phyloP scores from a whole-genome alignment of 1,140 invertebrate species.

The Brachystomella parvula region DNA sequence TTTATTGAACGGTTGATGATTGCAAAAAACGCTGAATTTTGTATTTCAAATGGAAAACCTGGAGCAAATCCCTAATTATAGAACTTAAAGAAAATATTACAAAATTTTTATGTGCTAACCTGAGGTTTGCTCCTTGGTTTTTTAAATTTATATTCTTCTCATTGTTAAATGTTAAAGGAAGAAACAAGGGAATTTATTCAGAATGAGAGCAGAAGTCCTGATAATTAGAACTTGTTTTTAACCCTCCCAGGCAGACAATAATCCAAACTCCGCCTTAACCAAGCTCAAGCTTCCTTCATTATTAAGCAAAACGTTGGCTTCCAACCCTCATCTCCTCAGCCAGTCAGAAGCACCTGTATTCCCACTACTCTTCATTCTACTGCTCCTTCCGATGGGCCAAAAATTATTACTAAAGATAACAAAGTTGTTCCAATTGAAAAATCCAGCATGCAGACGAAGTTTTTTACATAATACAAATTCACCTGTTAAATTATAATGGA shows the following conservation, averaged over 20 bases:
- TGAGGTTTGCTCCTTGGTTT: neutral
- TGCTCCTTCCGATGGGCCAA: too few species aligned
- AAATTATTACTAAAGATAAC: neutral
- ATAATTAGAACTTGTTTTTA: neutral
- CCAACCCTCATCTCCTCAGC: too few species aligned
- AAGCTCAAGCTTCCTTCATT: neutral
- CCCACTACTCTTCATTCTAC: too few species aligned
- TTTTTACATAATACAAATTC: neutral
- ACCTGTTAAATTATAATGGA: neutral
- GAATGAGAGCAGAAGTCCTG: neutral
- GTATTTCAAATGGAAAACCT: too few species aligned
- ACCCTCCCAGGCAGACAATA: neutral
- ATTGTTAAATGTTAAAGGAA: neutral
- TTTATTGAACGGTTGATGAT: neutral
- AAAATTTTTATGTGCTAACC: neutral
- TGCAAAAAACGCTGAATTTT: neutral
- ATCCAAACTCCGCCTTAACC: neutral
- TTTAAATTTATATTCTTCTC: neutral
- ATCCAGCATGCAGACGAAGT: neutral
- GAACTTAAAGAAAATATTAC: neutral
- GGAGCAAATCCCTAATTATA: neutral
- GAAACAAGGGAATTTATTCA: neutral
- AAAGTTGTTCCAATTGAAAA: neutral
- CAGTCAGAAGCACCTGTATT: too few species aligned
- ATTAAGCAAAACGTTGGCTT: too few species aligned